Percentiles rank a stretch among this genome's conserved stretches.
These are phyloP conservation scores for Nemotelus nigrinus DNA, from an alignment of 2,888 invertebrate genomes.

Conservation along the genomic window DNA sequence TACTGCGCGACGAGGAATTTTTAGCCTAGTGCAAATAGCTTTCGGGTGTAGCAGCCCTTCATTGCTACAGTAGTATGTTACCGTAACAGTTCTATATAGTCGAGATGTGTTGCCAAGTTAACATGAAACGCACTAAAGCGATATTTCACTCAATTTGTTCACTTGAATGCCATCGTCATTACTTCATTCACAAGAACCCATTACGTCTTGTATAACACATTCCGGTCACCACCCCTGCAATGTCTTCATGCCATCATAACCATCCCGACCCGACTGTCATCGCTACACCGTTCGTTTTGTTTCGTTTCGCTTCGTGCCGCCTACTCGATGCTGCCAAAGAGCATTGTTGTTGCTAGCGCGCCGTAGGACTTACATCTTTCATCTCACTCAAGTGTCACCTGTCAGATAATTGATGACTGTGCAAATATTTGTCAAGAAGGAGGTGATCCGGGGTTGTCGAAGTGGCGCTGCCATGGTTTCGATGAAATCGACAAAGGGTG, in stretches of 20 bases:
- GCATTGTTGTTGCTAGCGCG: background rate
- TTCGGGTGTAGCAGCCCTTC: background rate
- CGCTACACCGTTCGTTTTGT: background rate
- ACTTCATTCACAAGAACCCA: conserved; percentile 40
- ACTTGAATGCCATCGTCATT: conserved; percentile 43
- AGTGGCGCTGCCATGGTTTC: too few species aligned
- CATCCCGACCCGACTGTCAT: background rate
- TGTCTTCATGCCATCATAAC: background rate
- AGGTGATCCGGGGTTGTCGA: too few species aligned
- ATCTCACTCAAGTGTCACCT: conserved; percentile 41
- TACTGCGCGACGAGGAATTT: conserved; percentile 13
- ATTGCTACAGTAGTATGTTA: background rate
- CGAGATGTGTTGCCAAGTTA: conserved; percentile 19
- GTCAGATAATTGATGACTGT: conserved; percentile 42
- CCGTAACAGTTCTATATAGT: background rate
- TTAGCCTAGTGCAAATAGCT: background rate
- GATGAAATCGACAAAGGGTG: background rate
- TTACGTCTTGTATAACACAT: conserved; percentile 24
- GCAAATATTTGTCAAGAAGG: conserved; percentile 22
- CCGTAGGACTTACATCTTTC: conserved; percentile 36
- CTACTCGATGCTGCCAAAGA: background rate
- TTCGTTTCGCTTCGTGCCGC: background rate
- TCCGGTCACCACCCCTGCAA: background rate
- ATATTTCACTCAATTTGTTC: conserved; percentile 42
- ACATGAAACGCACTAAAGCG: conserved; percentile 14